These are phyloP conservation scores for Acleris laterana DNA, from an alignment of 2,888 invertebrate genomes.

Conservation along the genomic window DNA sequence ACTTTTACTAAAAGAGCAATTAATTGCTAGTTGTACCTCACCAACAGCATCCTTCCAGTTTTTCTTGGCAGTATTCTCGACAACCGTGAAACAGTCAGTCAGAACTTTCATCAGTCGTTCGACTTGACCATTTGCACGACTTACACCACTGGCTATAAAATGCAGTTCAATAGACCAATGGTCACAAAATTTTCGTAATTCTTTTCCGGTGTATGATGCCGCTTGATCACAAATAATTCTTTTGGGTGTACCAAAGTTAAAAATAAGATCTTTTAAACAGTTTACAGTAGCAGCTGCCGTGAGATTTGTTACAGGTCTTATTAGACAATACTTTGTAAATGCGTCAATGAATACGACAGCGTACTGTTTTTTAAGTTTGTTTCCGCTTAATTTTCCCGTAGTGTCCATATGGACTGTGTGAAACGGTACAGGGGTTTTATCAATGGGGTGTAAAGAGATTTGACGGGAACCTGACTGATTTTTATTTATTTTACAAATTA, in stretches of 20 bases:
- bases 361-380: neutral
- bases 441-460: slow-evolving; percentile 25
- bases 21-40: neutral
- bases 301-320: neutral
- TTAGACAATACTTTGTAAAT: too few relatives aligned
- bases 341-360: too few relatives aligned
- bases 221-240: neutral
- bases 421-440: neutral
- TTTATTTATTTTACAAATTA: slow-evolving; percentile 35
- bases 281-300: neutral
- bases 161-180: neutral
- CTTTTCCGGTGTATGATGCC: neutral
- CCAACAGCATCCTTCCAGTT: neutral
- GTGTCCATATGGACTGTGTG: neutral
- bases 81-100: neutral
- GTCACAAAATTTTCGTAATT: neutral
- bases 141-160: neutral
- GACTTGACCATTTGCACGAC: neutral
- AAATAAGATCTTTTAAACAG: neutral
- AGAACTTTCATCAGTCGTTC: neutral
- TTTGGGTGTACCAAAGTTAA: neutral
- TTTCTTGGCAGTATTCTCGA: neutral
- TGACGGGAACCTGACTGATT: slow-evolving; percentile 28
- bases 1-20: neutral
- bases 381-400: neutral